Evolutionary conservation across 2,888 invertebrate species (phyloP).

Genomic region (Mylabris sibirica): DNA sequence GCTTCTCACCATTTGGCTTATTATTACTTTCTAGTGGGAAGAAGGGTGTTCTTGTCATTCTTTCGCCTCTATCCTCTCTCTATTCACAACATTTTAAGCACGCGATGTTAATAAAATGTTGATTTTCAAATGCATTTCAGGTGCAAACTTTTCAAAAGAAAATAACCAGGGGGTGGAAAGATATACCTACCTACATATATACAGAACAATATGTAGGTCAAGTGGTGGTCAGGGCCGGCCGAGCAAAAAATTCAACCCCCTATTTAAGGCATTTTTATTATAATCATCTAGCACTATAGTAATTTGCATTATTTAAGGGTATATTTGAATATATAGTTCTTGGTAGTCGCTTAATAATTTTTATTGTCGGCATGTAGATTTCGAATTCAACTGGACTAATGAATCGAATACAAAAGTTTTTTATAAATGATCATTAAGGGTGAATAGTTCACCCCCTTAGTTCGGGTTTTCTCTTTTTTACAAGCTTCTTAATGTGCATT

Average conservation of each 20-base stretch:
- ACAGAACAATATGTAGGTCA: slow-evolving; percentile 23
- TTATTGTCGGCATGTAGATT: no score
- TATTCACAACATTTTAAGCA: slow-evolving; percentile 17
- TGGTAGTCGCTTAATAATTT: no score
- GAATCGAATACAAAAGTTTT: no score
- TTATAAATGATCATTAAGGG: no score
- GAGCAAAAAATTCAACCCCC: background rate
- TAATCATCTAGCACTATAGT: background rate
- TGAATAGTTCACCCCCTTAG: no score
- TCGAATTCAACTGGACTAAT: no score
- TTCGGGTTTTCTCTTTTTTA: no score
- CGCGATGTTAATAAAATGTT: slow-evolving; percentile 21
- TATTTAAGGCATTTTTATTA: background rate
- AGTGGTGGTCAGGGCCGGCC: slow-evolving; percentile 21
- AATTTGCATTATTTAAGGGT: background rate
- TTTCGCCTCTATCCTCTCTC: slow-evolving; percentile 15
- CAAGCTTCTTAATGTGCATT: no score
- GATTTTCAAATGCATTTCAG: slow-evolving; percentile 29
- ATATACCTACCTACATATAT: background rate
- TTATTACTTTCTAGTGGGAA: background rate
- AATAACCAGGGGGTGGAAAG: slow-evolving; percentile 12
- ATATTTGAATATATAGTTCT: no score
- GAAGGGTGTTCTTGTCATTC: background rate
- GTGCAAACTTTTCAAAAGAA: slow-evolving; percentile 19
- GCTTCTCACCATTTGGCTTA: background rate